Evolutionary conservation across 2,113 vertebrate species (phyloP), one percentile per base, ranked within the genome.

Genomic region (Rhadina sibilatrix): DNA sequence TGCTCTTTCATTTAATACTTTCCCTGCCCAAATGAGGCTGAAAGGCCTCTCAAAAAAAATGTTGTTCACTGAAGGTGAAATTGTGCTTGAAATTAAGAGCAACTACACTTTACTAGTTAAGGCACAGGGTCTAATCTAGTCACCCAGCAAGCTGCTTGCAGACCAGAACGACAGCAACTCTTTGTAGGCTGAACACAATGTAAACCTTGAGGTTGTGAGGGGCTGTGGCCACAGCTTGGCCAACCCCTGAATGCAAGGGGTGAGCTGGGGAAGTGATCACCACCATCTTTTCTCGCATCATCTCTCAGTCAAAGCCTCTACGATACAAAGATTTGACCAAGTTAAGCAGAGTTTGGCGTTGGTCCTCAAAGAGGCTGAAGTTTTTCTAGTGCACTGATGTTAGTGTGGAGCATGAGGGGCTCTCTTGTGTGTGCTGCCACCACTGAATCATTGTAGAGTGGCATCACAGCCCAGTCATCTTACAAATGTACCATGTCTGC

Each of bases 151-250:
- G 68, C n/a, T 86, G 15, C 49, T 56, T 52, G 71, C 49, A 72
- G 75, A 47, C 19, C 86, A 92, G 63, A 80, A 44, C 1, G 7
- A 56, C 20, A 46, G 60, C 64, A 61, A 14, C n/a, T 33, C 53
- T 38, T 61, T 42, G 40, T 0, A 0, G 49, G n/a, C 38, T 63
- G 63, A 64, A 78, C 0, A 0, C 7, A 28, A 50, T 5, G 23
- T 61, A 83, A 74, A 38, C 23, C 37, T 47, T 0, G 1, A 68
- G 24, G n/a, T 2, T 57, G 22, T 49, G 37, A 81, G 59, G 38
- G n/a, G 53, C 79, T 5, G 2, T 66, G 85, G 66, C 40, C 5
- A 2, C 42, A 23, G 42, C 31, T 10, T 88, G 82, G n/a, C 22
- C 8, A 20, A 3, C 6, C 14, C 23, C 25, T 24, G 28, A 37